Evolutionary conservation across 2,797 vertebrate genomes (phyloP).

Genomic region (Coregonus sp.): DNA sequence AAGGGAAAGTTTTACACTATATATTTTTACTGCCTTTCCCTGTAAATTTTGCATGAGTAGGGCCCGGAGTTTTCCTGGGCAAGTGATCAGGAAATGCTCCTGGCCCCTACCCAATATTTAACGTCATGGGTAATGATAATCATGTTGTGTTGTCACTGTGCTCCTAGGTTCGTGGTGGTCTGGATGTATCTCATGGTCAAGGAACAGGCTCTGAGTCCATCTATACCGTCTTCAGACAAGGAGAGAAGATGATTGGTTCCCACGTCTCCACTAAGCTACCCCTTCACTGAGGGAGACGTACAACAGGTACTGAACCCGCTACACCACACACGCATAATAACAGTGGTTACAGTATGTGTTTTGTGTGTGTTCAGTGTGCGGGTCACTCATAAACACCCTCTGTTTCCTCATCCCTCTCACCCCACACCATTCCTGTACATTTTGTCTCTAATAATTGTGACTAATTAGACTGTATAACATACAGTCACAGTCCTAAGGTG

Average conservation of each 20-base stretch:
- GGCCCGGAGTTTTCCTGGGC: neutral
- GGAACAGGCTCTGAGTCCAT: conserved; percentile 89
- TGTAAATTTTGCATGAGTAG: no score
- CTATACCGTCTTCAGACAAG: conserved; percentile 93
- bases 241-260: conserved; percentile 97
- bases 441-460: no score
- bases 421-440: no score
- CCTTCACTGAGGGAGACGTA: conserved; percentile 92
- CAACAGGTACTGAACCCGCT: conserved; percentile 84
- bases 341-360: neutral
- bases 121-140: neutral
- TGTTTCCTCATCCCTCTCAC: no score
- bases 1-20: neutral
- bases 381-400: neutral
- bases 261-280: conserved; percentile 98
- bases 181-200: conserved; percentile 96
- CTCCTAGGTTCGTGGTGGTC: conserved; percentile 90
- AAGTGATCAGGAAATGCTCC: no score
- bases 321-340: neutral
- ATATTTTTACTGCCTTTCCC: no score
- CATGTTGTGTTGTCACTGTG: neutral
- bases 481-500: neutral
- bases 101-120: neutral
- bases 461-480: no score
- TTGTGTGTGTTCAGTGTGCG: neutral